Conservation (phyloP, 2,113 vertebrate genomes). For the Melospiza georgiana region DNA sequence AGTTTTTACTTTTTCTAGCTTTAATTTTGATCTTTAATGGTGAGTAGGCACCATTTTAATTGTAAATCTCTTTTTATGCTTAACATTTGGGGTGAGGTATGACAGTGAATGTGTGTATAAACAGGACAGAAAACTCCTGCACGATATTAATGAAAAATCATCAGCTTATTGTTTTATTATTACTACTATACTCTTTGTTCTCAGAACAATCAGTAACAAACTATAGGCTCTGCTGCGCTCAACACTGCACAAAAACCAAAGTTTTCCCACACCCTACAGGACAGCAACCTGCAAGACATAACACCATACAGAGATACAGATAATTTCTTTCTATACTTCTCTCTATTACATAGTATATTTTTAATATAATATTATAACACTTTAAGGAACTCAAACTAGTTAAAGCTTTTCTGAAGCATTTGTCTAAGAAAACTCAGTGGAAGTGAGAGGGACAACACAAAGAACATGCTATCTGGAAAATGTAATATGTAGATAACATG, state of each 20-base stretch:
- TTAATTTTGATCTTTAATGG: not conserved
- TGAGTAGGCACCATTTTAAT: not conserved
- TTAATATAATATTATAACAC: not conserved
- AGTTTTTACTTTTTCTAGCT: not conserved
- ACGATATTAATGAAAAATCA: not conserved
- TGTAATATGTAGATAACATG: not conserved
- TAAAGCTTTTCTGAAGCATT: not conserved
- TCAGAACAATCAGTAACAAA: not conserved
- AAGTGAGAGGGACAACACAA: not conserved
- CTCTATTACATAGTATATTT: not conserved
- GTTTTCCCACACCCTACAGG: not conserved
- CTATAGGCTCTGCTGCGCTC: not conserved
- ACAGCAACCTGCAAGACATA: not conserved
- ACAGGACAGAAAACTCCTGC: not conserved
- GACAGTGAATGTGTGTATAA: not conserved
- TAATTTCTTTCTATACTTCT: not conserved
- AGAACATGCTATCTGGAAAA: not conserved
- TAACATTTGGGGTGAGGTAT: not conserved
- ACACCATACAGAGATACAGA: not conserved
- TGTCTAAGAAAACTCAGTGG: not conserved
- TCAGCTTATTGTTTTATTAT: not conserved
- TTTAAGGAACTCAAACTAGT: not conserved
- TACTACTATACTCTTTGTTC: not conserved
- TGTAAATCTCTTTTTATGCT: not conserved
- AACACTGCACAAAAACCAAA: not conserved